These are phyloP conservation scores for Cnemophilus loriae DNA, from an alignment of 2,113 vertebrate genomes.

Conservation along the genomic window DNA sequence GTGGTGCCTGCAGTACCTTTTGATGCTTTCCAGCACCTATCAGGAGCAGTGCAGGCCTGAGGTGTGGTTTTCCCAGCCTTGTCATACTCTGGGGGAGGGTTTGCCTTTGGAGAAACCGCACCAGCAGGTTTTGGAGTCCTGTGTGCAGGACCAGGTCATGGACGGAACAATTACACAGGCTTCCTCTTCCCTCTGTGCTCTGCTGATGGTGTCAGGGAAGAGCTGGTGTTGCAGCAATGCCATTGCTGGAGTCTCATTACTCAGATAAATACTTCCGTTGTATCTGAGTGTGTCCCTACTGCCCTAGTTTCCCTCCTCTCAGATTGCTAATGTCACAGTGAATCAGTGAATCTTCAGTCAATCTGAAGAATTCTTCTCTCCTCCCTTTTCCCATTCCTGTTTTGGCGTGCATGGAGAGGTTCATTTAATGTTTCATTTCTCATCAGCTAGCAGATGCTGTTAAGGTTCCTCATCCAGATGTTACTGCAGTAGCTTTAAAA, in stretches of 20 bases:
- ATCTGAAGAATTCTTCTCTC: neutral
- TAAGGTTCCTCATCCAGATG: neutral
- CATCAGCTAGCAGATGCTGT: slow-evolving; percentile 73
- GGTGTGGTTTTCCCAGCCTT: neutral
- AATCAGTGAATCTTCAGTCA: too few relatives aligned
- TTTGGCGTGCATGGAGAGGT: neutral
- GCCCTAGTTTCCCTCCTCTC: neutral
- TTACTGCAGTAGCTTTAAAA: neutral
- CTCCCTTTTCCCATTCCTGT: neutral
- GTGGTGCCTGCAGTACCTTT: neutral
- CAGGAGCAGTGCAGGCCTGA: neutral
- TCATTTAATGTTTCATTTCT: neutral
- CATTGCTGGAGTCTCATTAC: neutral
- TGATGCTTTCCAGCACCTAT: neutral
- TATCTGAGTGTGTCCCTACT: neutral
- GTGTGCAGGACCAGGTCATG: neutral
- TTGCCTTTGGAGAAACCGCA: neutral
- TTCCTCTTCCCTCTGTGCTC: neutral
- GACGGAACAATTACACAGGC: neutral
- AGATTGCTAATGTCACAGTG: neutral
- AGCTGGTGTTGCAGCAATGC: neutral
- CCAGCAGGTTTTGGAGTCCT: slow-evolving; percentile 6
- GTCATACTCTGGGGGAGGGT: neutral
- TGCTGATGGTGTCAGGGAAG: neutral
- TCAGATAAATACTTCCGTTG: neutral